Conservation (phyloP, 2,113 vertebrate genomes). For the Microtus pennsylvanicus region DNA sequence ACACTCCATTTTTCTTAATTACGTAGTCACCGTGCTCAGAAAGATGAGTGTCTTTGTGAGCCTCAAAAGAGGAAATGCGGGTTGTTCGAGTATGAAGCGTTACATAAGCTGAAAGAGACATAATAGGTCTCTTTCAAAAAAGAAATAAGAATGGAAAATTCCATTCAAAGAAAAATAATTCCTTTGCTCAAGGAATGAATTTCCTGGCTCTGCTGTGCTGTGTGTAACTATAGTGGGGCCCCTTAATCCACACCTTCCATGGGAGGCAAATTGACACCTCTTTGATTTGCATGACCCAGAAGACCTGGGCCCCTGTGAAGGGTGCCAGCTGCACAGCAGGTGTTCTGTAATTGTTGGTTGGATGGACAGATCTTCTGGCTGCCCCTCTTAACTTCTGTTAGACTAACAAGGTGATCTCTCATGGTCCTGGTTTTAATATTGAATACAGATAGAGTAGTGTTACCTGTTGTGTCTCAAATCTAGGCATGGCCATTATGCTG, state of each 20-base stretch:
- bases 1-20: slow-evolving; percentile 73
- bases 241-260: background rate
- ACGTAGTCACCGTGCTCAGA: background rate
- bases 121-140: background rate
- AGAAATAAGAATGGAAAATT: slow-evolving; percentile 59
- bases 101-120: background rate
- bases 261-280: background rate
- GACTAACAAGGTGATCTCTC: background rate
- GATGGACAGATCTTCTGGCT: background rate
- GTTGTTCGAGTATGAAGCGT: slow-evolving; percentile 27
- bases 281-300: background rate
- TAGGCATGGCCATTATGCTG: background rate
- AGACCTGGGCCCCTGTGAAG: background rate
- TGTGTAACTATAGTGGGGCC: background rate
- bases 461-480: background rate
- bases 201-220: background rate
- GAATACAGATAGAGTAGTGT: background rate
- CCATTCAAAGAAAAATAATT: slow-evolving; percentile 21
- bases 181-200: slow-evolving; percentile 26
- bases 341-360: background rate
- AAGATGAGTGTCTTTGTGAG: slow-evolving; percentile 13
- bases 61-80: background rate
- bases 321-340: background rate
- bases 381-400: background rate
- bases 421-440: background rate